Evolutionary conservation across 2,113 vertebrate genomes (phyloP).

Genomic region (Physeter macrocephalus): DNA sequence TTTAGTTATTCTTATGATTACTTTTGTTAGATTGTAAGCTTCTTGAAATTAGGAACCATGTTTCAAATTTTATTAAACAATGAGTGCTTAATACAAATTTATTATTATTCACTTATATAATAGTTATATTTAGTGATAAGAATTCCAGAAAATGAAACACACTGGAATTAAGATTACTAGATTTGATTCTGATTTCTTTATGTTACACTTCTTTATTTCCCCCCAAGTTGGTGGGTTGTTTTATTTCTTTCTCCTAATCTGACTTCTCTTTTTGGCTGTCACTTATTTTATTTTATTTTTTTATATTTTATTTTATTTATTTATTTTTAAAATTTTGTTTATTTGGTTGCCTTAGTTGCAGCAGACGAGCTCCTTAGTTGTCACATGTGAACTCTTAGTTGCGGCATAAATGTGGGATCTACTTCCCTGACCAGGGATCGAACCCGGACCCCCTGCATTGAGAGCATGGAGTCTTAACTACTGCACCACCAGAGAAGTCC

Average conservation of each 20-base stretch:
- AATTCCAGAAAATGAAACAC: conserved; percentile 14
- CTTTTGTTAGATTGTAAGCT: not conserved
- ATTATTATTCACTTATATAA: not conserved
- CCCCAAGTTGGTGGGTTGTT: not conserved
- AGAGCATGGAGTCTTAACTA: too few species aligned
- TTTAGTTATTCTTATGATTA: not conserved
- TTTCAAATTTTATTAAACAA: not conserved
- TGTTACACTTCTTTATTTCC: not conserved
- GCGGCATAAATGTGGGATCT: too few species aligned
- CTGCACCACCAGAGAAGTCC: too few species aligned
- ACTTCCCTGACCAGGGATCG: too few species aligned
- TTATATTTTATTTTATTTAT: too few species aligned
- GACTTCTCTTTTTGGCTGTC: not conserved
- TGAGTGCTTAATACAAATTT: not conserved
- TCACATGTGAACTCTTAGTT: too few species aligned
- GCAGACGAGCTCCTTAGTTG: too few species aligned
- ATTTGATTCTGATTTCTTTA: not conserved
- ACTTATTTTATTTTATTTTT: too few species aligned
- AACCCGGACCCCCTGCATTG: too few species aligned
- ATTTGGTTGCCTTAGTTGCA: too few species aligned
- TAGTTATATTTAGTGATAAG: not conserved
- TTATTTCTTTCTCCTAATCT: not conserved
- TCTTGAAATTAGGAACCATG: not conserved
- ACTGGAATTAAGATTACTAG: not conserved
- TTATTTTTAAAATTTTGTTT: too few species aligned